A percentile compares a stretch with the other conserved stretches of the same genome.
Evolutionary conservation across 2,888 invertebrate species (phyloP).

Genomic region (Acanthopleura granulata): DNA sequence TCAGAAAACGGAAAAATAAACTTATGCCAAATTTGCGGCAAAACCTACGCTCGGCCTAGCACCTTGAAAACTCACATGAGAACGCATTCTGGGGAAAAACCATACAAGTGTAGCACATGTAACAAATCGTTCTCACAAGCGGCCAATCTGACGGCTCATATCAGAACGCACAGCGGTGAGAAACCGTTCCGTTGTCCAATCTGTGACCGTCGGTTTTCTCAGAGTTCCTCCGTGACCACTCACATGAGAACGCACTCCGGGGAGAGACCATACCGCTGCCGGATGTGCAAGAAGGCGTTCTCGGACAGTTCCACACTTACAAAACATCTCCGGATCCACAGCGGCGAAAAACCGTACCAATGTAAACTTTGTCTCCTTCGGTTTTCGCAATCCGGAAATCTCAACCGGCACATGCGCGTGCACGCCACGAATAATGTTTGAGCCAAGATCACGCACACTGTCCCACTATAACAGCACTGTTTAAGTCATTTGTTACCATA

Average conservation of each 20-base stretch:
- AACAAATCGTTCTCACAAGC: conserved; percentile 98
- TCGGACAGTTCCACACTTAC: conserved; percentile 98
- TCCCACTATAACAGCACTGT: no score
- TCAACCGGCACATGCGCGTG: conserved; percentile 98
- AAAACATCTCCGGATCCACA: conserved; percentile 92
- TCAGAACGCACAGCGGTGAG: conserved; percentile 95
- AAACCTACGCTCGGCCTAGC: conserved; percentile 94
- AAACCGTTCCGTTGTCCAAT: conserved; percentile 98
- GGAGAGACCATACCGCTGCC: conserved; percentile 95
- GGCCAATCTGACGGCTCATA: conserved; percentile 97
- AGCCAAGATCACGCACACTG: not conserved
- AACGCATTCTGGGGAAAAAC: conserved; percentile 96
- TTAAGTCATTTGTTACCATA: no score
- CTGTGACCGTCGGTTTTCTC: conserved; percentile 96
- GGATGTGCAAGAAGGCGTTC: conserved; percentile 97
- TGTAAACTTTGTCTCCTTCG: conserved; percentile 94
- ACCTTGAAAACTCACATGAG: conserved; percentile 97
- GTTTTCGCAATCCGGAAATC: conserved; percentile 98
- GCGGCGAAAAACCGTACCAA: conserved; percentile 90
- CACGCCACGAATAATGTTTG: conserved; percentile 73
- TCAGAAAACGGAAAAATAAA: conserved; percentile 72
- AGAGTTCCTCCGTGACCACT: conserved; percentile 93
- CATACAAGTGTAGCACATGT: conserved; percentile 79
- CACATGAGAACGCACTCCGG: conserved; percentile 99
- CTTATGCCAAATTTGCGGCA: conserved; percentile 94